A percentile compares a stretch with the other conserved stretches of the same genome.
Evolutionary conservation across 2,797 vertebrate species (phyloP).

Genomic region (Pseudochromis fuscus): DNA sequence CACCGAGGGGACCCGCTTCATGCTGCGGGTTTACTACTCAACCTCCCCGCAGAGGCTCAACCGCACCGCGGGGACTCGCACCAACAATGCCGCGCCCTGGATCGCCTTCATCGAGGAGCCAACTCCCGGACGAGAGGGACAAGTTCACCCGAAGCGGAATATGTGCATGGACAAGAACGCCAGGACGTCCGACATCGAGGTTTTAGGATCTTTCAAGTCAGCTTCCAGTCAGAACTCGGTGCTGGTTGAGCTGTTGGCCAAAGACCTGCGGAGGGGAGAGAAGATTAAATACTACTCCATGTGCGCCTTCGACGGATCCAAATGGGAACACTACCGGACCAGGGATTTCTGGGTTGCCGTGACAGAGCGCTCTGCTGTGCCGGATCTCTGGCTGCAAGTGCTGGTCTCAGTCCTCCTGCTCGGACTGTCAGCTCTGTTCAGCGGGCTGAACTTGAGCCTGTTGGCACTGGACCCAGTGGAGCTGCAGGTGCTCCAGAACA

Average conservation of each 20-base stretch:
- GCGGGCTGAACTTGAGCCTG: constrained; percentile 90
- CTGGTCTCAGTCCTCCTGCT: constrained; percentile 89
- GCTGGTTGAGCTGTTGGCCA: constrained; percentile 91
- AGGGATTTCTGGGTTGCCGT: constrained; percentile 91
- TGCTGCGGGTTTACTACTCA: constrained; percentile 91
- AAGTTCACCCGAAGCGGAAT: constrained; percentile 82
- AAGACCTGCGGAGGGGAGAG: constrained; percentile 92
- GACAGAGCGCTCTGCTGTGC: constrained; percentile 81
- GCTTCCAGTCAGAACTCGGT: constrained; percentile 90
- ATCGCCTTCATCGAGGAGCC: constrained; percentile 94
- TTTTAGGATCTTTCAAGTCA: constrained; percentile 90
- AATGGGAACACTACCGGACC: constrained; percentile 92
- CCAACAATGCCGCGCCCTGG: constrained; percentile 85
- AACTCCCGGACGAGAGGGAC: constrained; percentile 80
- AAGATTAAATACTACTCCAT: constrained; percentile 91
- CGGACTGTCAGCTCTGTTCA: constrained; percentile 90
- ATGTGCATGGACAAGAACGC: constrained; percentile 89
- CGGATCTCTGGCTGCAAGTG: constrained; percentile 89
- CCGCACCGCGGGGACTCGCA: constrained; percentile 73
- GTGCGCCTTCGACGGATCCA: constrained; percentile 92
- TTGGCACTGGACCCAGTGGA: constrained; percentile 93
- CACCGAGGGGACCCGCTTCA: constrained; percentile 93
- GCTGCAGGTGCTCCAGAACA: constrained; percentile 93
- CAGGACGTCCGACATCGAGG: constrained; percentile 93
- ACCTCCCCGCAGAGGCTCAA: constrained; percentile 82